Percentiles rank a stretch among this genome's conserved stretches.
Conservation (phyloP, 2,113 vertebrate genomes). For the Carlito syrichta region DNA sequence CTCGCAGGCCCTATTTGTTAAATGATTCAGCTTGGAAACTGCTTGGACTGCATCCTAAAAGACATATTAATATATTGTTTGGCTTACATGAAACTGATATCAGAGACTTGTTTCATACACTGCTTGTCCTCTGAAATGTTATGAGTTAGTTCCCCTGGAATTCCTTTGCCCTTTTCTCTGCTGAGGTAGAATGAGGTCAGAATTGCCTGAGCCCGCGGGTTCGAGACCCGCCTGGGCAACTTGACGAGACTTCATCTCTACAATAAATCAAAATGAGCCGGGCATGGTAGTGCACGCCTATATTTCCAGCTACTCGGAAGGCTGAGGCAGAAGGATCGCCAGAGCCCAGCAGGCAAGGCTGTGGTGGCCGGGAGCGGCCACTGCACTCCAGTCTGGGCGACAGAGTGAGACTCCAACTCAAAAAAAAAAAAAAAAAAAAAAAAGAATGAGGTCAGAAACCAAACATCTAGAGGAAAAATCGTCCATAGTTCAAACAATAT, state of each 20-base stretch:
- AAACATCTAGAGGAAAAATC: background rate
- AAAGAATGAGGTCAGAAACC: slow-evolving; percentile 43
- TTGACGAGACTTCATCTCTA: too few species aligned
- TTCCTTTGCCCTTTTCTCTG: slow-evolving; percentile 43
- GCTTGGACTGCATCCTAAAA: background rate
- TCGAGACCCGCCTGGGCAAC: too few species aligned
- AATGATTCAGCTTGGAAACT: background rate
- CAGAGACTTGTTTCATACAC: background rate
- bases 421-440: too few species aligned
- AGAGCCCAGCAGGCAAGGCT: too few species aligned
- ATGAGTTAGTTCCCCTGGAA: slow-evolving; percentile 32
- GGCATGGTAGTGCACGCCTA: too few species aligned
- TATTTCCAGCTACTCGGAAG: too few species aligned
- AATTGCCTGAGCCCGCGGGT: too few species aligned
- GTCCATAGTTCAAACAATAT: slow-evolving; percentile 9
- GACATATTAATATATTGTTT: slow-evolving; percentile 21
- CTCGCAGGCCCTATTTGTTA: background rate
- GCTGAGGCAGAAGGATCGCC: too few species aligned
- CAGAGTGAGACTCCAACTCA: too few species aligned
- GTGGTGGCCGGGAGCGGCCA: too few species aligned
- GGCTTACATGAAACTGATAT: background rate
- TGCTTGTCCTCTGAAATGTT: slow-evolving; percentile 27
- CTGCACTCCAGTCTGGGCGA: too few species aligned
- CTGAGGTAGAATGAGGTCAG: slow-evolving; percentile 18
- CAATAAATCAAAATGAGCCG: too few species aligned